Evolutionary conservation across 2,888 invertebrate genomes (phyloP).

Genomic region (Caenorhabditis zanzibari): DNA sequence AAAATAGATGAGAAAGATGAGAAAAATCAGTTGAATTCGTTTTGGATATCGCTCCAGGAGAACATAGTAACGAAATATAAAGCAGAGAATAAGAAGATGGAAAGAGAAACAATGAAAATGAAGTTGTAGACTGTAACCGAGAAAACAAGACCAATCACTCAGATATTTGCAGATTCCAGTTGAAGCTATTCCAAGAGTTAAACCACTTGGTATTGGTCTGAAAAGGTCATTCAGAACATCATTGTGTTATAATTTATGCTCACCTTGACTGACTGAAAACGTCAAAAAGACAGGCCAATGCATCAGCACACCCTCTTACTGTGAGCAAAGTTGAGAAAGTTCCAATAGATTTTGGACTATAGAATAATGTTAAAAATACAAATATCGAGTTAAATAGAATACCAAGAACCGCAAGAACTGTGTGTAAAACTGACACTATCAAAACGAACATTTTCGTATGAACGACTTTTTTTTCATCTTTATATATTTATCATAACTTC

Average conservation of each 20-base stretch:
- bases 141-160: conserved; percentile 38
- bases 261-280: conserved; percentile 55
- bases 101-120: conserved; percentile 43
- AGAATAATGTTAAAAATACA: conserved; percentile 8
- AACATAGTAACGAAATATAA: conserved; percentile 50
- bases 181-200: conserved; percentile 46
- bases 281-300: conserved; percentile 27
- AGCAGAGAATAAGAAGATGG: conserved; percentile 49
- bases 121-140: conserved; percentile 51
- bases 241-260: not conserved
- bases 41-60: conserved; percentile 48
- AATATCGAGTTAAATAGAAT: conserved; percentile 14
- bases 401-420: conserved; percentile 30
- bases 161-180: conserved; percentile 44
- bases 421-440: conserved; percentile 33
- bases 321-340: conserved; percentile 39
- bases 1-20: conserved; percentile 25
- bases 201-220: conserved; percentile 45
- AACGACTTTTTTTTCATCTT: not conserved
- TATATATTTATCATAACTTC: conserved; percentile 23
- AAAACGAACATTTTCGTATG: conserved; percentile 29
- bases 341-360: conserved; percentile 48
- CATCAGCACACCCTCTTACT: conserved; percentile 23
- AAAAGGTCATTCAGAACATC: not conserved
- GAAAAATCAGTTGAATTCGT: conserved; percentile 29